These are phyloP conservation scores for Albula goreensis DNA, from an alignment of 2,113 vertebrate genomes.

Conservation along the genomic window DNA sequence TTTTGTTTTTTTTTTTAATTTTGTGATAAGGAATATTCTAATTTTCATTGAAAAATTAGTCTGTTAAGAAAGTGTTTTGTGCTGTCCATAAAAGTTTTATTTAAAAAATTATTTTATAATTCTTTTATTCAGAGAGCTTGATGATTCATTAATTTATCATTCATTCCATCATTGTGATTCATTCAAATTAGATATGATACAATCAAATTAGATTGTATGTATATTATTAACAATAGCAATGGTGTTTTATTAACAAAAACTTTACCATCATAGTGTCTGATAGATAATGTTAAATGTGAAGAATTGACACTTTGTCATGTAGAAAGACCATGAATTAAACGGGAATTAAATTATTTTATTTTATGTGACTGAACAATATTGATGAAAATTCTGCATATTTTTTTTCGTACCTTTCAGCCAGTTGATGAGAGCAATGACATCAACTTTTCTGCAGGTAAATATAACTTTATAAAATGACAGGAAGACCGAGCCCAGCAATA, in stretches of 20 bases:
- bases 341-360: neutral
- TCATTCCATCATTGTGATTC: neutral
- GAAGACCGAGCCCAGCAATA: too few species aligned
- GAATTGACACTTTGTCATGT: neutral
- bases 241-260: too few species aligned
- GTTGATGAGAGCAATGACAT: slow-evolving; percentile 66
- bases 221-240: too few species aligned
- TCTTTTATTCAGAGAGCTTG: neutral
- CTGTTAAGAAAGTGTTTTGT: too few species aligned
- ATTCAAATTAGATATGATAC: too few species aligned
- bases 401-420: slow-evolving; percentile 59
- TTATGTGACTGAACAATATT: neutral
- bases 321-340: neutral
- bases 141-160: neutral
- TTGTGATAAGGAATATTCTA: too few species aligned
- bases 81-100: neutral
- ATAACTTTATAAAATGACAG: neutral
- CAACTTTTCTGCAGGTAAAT: slow-evolving; percentile 65
- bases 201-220: too few species aligned
- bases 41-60: neutral
- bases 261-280: too few species aligned
- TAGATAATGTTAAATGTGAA: too few species aligned
- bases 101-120: neutral
- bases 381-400: slow-evolving; percentile 16
- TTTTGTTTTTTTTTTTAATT: neutral